Conservation (phyloP, 2,113 vertebrate genomes). For the Mixornis gularis region DNA sequence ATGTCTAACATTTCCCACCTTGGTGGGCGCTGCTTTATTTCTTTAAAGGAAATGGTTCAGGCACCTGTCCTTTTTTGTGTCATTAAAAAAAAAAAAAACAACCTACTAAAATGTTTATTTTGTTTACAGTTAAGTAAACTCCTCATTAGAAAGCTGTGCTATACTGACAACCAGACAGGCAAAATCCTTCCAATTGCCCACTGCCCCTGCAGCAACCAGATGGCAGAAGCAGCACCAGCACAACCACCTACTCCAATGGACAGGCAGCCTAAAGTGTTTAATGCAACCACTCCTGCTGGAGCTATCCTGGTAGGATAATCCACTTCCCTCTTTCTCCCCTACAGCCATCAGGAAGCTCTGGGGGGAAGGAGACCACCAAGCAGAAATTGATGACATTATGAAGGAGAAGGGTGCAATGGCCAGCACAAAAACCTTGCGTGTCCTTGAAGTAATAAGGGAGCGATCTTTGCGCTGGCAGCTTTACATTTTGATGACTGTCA, state of each 20-base stretch:
- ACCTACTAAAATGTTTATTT: not conserved
- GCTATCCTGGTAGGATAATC: not conserved
- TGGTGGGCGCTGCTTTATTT: not conserved
- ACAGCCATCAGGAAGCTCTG: constrained; percentile 79
- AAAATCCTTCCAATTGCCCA: not conserved
- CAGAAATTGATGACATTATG: constrained; percentile 79
- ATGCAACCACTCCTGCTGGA: not conserved
- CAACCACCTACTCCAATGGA: rapidly evolving
- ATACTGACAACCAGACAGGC: not conserved
- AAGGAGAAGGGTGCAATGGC: constrained; percentile 67
- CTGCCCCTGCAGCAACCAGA: not conserved
- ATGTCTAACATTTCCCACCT: not conserved
- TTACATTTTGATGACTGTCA: constrained; percentile 64
- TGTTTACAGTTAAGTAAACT: not conserved
- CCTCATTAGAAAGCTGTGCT: not conserved
- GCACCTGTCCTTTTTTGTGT: not conserved
- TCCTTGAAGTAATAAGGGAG: constrained; percentile 73
- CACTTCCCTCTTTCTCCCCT: not conserved
- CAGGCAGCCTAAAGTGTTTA: not conserved
- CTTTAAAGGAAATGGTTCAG: not conserved
- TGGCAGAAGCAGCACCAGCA: not conserved
- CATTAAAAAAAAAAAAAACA: not conserved
- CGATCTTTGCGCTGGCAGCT: constrained; percentile 78
- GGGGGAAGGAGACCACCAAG: constrained; percentile 73
- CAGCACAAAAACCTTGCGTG: constrained; percentile 50